Evolutionary conservation across 2,888 invertebrate genomes (phyloP).

Genomic region (Melanostoma mellinum): DNA sequence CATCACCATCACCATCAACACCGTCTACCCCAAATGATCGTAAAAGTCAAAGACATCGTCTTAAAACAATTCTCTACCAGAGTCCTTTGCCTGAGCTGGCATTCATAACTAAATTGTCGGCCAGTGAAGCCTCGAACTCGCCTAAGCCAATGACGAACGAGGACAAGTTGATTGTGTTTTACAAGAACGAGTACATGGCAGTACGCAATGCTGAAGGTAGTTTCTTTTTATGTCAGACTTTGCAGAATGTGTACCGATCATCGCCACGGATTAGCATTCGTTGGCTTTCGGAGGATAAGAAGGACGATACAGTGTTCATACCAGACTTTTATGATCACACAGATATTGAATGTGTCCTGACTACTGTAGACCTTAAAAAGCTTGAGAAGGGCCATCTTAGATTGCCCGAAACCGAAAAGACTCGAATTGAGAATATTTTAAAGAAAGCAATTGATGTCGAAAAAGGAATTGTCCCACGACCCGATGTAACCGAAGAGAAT

Average conservation of each 20-base stretch:
- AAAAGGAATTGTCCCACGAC: constrained; percentile 86
- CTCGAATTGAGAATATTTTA: constrained; percentile 91
- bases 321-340: constrained; percentile 95
- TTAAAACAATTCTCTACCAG: constrained; percentile 88
- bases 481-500: constrained; percentile 90
- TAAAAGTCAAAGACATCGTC: constrained; percentile 78
- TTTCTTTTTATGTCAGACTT: constrained; percentile 93
- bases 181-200: constrained; percentile 95
- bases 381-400: constrained; percentile 88
- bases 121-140: constrained; percentile 84
- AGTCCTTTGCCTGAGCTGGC: constrained; percentile 91
- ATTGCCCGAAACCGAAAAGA: constrained; percentile 88
- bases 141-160: constrained; percentile 84
- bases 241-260: constrained; percentile 94
- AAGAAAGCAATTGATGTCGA: constrained; percentile 92
- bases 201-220: constrained; percentile 94
- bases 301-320: constrained; percentile 86
- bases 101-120: constrained; percentile 88
- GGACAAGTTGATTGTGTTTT: constrained; percentile 92
- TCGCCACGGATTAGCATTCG: constrained; percentile 93
- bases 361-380: constrained; percentile 90
- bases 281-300: constrained; percentile 89
- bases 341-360: constrained; percentile 95
- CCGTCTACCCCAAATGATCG: constrained; percentile 73
- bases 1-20: constrained; percentile 39